phyloP scores from a whole-genome alignment of 2,797 vertebrate species.

The Chaetophractus vellerosus region DNA sequence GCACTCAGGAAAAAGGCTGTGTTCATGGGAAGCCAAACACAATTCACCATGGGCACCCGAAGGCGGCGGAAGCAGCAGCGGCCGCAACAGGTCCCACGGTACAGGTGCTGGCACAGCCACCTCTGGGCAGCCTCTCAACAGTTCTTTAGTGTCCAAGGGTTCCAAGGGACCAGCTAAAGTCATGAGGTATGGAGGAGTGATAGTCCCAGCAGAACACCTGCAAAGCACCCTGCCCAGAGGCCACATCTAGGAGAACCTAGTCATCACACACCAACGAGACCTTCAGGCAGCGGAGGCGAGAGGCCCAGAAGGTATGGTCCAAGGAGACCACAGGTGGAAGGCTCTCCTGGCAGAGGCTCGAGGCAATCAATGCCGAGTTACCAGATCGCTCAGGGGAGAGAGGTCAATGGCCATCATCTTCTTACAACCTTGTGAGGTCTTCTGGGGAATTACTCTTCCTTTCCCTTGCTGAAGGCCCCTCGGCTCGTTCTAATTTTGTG shows the following conservation, averaged over 20 bases:
- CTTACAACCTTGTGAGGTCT: conserved; percentile 86
- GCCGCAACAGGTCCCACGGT: too few relatives aligned
- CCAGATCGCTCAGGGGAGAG: neutral
- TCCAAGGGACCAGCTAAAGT: neutral
- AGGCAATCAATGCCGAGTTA: neutral
- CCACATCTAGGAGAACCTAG: neutral
- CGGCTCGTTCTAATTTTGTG: conserved; percentile 77
- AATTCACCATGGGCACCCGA: too few relatives aligned
- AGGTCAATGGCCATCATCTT: accelerated
- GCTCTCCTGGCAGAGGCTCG: neutral
- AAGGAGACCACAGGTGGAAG: neutral
- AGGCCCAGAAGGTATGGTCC: neutral
- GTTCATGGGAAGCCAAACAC: too few relatives aligned
- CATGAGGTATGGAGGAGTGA: conserved; percentile 60
- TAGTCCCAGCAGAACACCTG: neutral
- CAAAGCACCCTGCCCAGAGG: neutral
- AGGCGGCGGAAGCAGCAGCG: too few relatives aligned
- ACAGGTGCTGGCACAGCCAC: too few relatives aligned
- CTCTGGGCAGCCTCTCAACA: too few relatives aligned
- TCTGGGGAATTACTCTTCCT: conserved; percentile 72
- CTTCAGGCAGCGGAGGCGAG: neutral
- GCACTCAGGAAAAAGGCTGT: too few relatives aligned
- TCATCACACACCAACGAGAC: neutral
- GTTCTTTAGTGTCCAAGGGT: conserved; percentile 1
- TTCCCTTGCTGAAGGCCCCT: conserved; percentile 32